Percentiles rank a stretch among this genome's conserved stretches.
These are phyloP conservation scores for Ephydatia muelleri DNA, from an alignment of 37 sponge, comb jelly and placozoan genomes.

Conservation along the genomic window DNA sequence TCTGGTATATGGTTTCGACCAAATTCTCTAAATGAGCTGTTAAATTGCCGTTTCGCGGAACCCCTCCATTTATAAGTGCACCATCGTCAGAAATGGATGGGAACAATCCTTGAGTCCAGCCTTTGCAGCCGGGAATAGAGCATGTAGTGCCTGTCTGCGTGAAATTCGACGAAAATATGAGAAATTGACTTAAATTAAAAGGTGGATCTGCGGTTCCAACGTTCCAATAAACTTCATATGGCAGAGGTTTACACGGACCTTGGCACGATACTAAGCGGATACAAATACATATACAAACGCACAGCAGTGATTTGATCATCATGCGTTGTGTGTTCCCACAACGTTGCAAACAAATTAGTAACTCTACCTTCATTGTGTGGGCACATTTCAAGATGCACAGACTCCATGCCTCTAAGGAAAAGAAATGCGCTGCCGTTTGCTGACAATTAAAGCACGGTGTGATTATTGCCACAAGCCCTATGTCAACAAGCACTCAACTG, in stretches of 20 bases:
- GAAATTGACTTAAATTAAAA: background rate
- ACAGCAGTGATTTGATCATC: background rate
- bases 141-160: conserved; percentile 23
- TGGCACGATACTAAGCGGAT: background rate
- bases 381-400: no score
- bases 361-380: no score
- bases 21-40: conserved; percentile 8
- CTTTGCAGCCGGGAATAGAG: conserved; percentile 7
- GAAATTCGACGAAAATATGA: conserved; percentile 39
- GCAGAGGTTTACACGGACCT: no score
- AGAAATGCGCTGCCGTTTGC: no score
- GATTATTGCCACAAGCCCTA: no score
- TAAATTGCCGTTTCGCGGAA: no score
- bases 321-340: no score
- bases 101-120: no score
- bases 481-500: no score
- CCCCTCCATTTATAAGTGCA: background rate
- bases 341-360: no score
- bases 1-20: conserved; percentile 12
- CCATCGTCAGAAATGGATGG: conserved; percentile 17
- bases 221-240: conserved; percentile 29
- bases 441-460: no score
- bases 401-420: no score
- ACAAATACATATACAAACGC: background rate
- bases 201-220: conserved; percentile 16